Evolutionary conservation across 2,888 invertebrate genomes (phyloP).

Genomic region (Tridacna gigas): DNA sequence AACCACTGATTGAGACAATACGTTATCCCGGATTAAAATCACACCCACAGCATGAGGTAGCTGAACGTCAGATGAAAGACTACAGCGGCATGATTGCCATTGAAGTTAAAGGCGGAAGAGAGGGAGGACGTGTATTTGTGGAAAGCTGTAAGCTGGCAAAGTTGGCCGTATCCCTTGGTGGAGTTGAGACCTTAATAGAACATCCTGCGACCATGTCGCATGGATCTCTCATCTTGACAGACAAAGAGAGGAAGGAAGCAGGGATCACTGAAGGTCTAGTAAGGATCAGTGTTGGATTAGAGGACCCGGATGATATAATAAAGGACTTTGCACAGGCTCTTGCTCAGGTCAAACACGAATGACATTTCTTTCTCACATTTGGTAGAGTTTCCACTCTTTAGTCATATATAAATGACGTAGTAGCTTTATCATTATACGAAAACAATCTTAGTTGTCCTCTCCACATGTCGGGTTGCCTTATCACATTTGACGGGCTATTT

Average conservation of each 20-base stretch:
- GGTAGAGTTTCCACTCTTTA: no score
- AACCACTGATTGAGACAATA: slow-evolving; percentile 90
- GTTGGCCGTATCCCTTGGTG: slow-evolving; percentile 96
- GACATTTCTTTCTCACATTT: no score
- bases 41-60: slow-evolving; percentile 80
- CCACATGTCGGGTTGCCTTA: no score
- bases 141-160: slow-evolving; percentile 75
- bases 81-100: slow-evolving; percentile 97
- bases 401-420: no score
- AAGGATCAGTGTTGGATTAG: slow-evolving; percentile 93
- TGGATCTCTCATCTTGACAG: slow-evolving; percentile 91
- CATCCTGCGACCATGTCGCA: slow-evolving; percentile 98
- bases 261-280: slow-evolving; percentile 94
- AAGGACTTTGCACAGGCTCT: slow-evolving; percentile 94
- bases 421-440: no score
- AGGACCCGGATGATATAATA: slow-evolving; percentile 93
- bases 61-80: slow-evolving; percentile 91
- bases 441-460: no score
- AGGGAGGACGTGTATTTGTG: slow-evolving; percentile 90
- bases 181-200: slow-evolving; percentile 97
- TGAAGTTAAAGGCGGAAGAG: slow-evolving; percentile 91
- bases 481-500: no score
- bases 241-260: slow-evolving; percentile 89
- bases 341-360: slow-evolving; percentile 80
- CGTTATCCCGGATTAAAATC: slow-evolving; percentile 89